A percentile compares a stretch with the other conserved stretches of the same genome.
These are phyloP conservation scores for Misgurnus mizolepis DNA, from an alignment of 2,113 vertebrate species.

Conservation along the genomic window DNA sequence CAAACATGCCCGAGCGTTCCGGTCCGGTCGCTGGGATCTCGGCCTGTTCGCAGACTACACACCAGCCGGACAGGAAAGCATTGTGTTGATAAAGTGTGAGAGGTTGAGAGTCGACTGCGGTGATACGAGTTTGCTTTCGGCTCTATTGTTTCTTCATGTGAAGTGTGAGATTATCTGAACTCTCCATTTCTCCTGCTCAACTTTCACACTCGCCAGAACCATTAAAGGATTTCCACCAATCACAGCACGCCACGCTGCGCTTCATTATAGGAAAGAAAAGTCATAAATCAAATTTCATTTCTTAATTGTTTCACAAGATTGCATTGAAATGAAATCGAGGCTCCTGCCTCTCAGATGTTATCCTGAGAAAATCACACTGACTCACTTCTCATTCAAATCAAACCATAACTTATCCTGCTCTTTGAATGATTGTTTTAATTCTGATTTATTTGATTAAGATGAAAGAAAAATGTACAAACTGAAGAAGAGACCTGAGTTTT, in stretches of 20 bases:
- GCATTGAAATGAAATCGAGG: background rate
- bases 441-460: too few species aligned
- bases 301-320: background rate
- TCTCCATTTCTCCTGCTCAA: conserved; percentile 44
- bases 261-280: background rate
- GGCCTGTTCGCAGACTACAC: conserved; percentile 32
- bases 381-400: too few species aligned
- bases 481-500: too few species aligned
- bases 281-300: background rate
- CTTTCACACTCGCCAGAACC: conserved; percentile 54
- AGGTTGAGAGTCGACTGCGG: background rate
- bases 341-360: too few species aligned
- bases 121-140: background rate
- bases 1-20: conserved; percentile 35
- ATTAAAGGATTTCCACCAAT: conserved; percentile 39
- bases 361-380: too few species aligned
- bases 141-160: conserved; percentile 58
- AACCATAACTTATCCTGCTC: too few species aligned
- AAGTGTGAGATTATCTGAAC: conserved; percentile 58
- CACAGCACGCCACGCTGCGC: background rate
- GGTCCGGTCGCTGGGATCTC: conserved; percentile 34
- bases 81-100: conserved; percentile 51
- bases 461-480: background rate
- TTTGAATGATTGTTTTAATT: too few species aligned
- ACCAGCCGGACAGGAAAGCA: conserved; percentile 49